A percentile compares a stretch with the other conserved stretches of the same genome.
phyloP scores from a whole-genome alignment of 2,888 invertebrate species.

The Mythimna ferrago region DNA sequence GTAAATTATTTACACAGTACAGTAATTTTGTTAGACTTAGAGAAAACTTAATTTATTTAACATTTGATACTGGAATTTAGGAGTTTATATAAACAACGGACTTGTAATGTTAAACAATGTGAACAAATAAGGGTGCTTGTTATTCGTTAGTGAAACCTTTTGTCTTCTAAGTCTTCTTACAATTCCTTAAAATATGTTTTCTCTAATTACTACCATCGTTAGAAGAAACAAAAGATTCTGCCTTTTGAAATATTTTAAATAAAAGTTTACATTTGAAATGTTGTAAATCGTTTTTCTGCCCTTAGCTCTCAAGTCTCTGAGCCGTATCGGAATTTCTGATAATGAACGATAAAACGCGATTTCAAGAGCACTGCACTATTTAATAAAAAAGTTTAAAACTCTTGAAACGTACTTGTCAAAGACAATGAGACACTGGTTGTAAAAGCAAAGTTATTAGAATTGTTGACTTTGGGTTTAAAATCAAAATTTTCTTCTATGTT shows the following conservation, averaged over 20 bases:
- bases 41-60: conserved; percentile 28
- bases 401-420: conserved; percentile 4
- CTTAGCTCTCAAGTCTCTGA: conserved; percentile 2
- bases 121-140: conserved; percentile 19
- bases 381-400: conserved; percentile 22
- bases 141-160: background rate
- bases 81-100: conserved; percentile 13
- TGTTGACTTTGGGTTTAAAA: background rate
- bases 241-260: background rate
- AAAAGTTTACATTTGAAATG: background rate
- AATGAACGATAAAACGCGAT: conserved; percentile 12
- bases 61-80: conserved; percentile 15
- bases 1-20: conserved; percentile 45
- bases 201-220: background rate
- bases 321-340: conserved; percentile 3
- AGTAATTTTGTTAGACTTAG: conserved; percentile 25
- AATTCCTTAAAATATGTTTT: conserved; percentile 2
- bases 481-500: too few species aligned
- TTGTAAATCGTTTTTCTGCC: conserved; percentile 10
- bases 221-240: background rate
- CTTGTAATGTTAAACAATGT: conserved; percentile 31
- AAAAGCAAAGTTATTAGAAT: background rate
- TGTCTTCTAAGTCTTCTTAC: background rate
- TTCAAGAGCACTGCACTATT: conserved; percentile 2
- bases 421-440: background rate